Evolutionary conservation across 1,140 invertebrate genomes (phyloP), one percentile per base, ranked within the genome.

Genomic region (Drosophila mayri): DNA sequence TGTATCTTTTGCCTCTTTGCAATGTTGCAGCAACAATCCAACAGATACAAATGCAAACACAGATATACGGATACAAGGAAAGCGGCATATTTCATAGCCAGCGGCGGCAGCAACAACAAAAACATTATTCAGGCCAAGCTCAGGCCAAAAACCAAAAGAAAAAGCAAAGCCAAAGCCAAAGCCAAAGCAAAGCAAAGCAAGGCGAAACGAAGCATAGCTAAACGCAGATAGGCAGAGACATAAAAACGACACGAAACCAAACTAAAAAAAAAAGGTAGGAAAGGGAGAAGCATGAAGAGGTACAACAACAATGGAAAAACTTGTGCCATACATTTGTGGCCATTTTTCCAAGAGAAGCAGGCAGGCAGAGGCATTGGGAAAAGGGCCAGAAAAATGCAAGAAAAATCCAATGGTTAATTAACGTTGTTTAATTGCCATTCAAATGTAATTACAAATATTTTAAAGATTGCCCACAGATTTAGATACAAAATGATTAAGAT

Each of bases 71-170:
- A 49, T 30, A 66, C 68, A 44, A 70, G 66, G 62, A 70, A 70
- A 58, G 68, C 52, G 66, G 66, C 68, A 72, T 71, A 72, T 72
- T 71, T 72, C 66, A 72, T 72, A 72, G 68, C 68, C 28, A 71
- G 22, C 54, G 20, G 18, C 35, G n/a, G n/a, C 61, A 25, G 12
- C 18, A 37, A 59, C 43, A 72, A 79, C 81, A 37, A 52, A 32
- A 37, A 38, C 49, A 50, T 32, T 55, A 85, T 85, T 84, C 81
- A 80, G 81, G 81, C 79, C 79, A 82, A 83, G 74, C 79, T 68
- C 66, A 68, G 66, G 63, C 70, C 70, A 82, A 67, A 71, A 83
- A 75, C 63, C 75, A 78, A 83, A 81, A 79, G 61, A 61, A 64
- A 77, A 61, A 71, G 32, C 44, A 72, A 72, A 55, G n/a, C 55